These are phyloP conservation scores for Notothenia rossii DNA, from an alignment of 2,113 vertebrate genomes.

Conservation along the genomic window DNA sequence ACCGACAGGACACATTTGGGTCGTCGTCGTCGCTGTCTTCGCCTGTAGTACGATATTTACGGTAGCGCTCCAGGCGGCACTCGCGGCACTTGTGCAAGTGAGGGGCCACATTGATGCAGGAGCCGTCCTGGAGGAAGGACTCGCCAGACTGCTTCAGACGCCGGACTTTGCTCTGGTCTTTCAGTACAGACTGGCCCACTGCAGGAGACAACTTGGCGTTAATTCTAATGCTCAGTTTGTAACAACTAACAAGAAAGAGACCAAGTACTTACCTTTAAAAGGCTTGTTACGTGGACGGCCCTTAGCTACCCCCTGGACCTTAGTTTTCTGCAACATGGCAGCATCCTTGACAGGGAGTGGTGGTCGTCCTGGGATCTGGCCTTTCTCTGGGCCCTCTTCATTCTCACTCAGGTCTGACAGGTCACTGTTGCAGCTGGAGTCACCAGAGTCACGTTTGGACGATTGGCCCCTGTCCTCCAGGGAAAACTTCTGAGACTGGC, in stretches of 20 bases:
- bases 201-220: constrained; percentile 35
- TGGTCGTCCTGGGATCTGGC: constrained; percentile 65
- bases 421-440: constrained; percentile 97
- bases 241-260: background rate
- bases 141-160: constrained; percentile 98
- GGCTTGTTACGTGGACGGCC: constrained; percentile 94
- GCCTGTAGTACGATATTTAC: constrained; percentile 91
- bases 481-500: constrained; percentile 91
- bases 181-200: constrained; percentile 97
- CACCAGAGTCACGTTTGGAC: constrained; percentile 91
- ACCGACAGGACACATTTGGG: constrained; percentile 96
- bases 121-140: constrained; percentile 97
- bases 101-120: constrained; percentile 98
- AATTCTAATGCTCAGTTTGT: background rate
- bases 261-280: constrained; percentile 90
- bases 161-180: constrained; percentile 96
- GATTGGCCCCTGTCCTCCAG: constrained; percentile 93
- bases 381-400: constrained; percentile 91
- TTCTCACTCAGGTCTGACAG: constrained; percentile 97
- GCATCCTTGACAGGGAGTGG: constrained; percentile 65
- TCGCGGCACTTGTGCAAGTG: constrained; percentile 99
- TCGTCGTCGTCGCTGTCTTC: constrained; percentile 93
- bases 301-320: constrained; percentile 89
- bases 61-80: constrained; percentile 96
- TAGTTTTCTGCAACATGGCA: constrained; percentile 88